Evolutionary conservation across 2,113 vertebrate genomes (phyloP).

Genomic region (Tapirus terrestris): DNA sequence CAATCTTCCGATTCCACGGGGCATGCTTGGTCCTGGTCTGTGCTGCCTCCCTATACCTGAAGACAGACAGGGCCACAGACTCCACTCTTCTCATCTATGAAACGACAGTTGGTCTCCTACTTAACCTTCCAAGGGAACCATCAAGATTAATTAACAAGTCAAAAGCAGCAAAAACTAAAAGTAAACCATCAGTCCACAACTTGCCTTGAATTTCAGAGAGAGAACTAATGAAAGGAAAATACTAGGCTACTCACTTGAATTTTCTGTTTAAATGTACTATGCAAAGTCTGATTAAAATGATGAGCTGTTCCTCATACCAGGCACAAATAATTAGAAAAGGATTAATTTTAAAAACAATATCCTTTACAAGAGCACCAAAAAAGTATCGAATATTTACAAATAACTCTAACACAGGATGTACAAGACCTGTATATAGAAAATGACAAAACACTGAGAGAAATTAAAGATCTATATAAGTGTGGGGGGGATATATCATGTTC

Average conservation of each 20-base stretch:
- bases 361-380: neutral
- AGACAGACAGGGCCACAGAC: rapidly evolving
- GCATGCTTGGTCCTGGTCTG: rapidly evolving
- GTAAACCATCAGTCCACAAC: neutral
- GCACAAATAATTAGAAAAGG: neutral
- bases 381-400: neutral
- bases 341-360: neutral
- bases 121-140: neutral
- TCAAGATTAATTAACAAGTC: neutral
- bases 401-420: neutral
- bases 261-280: neutral
- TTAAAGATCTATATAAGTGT: rapidly evolving
- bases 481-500: rapidly evolving
- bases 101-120: neutral
- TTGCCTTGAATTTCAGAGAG: neutral
- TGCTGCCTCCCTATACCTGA: neutral
- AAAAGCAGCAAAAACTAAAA: neutral
- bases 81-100: neutral
- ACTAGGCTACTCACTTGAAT: too few relatives aligned
- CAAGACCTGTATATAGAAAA: neutral
- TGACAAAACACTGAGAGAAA: neutral
- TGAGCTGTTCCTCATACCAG: neutral
- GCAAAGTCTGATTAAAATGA: neutral
- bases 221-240: too few relatives aligned
- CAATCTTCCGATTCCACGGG: rapidly evolving